A percentile compares a stretch with the other conserved stretches of the same genome.
Conservation (phyloP, 2,888 invertebrate species). For the Cantharis nigra region DNA sequence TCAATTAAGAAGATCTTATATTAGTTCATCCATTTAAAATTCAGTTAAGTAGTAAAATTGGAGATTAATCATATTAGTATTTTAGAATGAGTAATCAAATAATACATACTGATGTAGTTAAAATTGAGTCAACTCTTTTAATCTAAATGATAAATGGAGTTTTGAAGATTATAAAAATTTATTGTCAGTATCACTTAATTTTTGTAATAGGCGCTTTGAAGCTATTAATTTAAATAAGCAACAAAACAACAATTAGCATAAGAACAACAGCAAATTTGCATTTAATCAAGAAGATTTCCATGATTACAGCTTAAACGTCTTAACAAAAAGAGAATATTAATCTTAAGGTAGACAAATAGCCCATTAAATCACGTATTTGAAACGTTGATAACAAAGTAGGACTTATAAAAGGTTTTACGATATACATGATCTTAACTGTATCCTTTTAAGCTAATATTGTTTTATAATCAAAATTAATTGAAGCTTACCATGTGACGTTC, state of each 20-base stretch:
- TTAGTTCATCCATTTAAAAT: not conserved
- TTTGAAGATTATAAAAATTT: not conserved
- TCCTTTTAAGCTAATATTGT: not conserved
- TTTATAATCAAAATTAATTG: slow-evolving; percentile 2
- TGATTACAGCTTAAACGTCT: slow-evolving; percentile 28
- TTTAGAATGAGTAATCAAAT: too few species aligned
- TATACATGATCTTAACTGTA: not conserved
- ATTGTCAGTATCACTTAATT: not conserved
- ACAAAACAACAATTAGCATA: slow-evolving; percentile 21
- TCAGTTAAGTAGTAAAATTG: not conserved
- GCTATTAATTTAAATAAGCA: slow-evolving; percentile 13
- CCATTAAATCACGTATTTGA: slow-evolving; percentile 16
- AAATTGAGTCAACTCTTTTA: not conserved
- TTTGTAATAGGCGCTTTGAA: slow-evolving; percentile 4
- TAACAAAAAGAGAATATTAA: slow-evolving; percentile 27
- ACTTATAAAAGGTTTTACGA: not conserved
- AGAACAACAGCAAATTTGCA: slow-evolving; percentile 31
- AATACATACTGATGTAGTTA: not conserved
- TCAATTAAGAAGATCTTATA: not conserved
- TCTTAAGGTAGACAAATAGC: slow-evolving; percentile 22
- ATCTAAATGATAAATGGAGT: not conserved
- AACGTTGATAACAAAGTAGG: slow-evolving; percentile 13
- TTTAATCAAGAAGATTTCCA: slow-evolving; percentile 32
- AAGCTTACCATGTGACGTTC: not conserved
- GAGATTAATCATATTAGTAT: not conserved